Evolutionary conservation across 2,888 invertebrate species (phyloP).

Genomic region (Flabesymbios commensalis): DNA sequence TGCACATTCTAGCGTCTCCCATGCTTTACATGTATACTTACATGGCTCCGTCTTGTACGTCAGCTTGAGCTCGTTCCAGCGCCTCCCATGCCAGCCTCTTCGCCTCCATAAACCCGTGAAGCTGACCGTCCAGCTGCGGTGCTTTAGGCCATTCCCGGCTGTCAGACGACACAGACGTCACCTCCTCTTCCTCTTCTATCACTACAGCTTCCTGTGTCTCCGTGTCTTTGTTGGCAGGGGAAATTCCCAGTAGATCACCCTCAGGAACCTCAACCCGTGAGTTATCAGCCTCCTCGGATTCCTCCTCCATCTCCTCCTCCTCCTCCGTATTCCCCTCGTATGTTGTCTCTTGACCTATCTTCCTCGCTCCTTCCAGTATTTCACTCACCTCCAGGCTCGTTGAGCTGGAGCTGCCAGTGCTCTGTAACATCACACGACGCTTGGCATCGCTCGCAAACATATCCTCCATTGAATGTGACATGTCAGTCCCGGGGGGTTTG

Average conservation of each 20-base stretch:
- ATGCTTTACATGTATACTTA: neutral
- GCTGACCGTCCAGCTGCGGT: conserved; percentile 19
- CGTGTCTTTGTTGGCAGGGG: conserved; percentile 18
- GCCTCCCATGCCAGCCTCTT: conserved; percentile 34
- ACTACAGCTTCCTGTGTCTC: conserved; percentile 26
- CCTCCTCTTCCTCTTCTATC: conserved; percentile 30
- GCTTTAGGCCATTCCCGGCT: conserved; percentile 49
- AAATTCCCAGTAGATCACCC: conserved; percentile 5
- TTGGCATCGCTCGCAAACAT: no score
- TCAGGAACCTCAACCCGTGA: conserved; percentile 1
- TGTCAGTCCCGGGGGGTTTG: neutral
- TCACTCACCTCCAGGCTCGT: conserved; percentile 86
- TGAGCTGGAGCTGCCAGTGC: conserved; percentile 72
- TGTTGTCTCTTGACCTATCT: neutral
- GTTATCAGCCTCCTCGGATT: neutral
- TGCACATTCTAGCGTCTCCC: neutral
- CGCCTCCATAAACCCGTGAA: conserved; percentile 28
- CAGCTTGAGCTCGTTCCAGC: conserved; percentile 20
- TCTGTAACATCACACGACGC: conserved; percentile 3
- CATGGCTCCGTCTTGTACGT: no score
- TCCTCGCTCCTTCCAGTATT: conserved; percentile 67
- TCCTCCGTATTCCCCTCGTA: neutral
- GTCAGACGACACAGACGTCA: no score
- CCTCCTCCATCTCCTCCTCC: neutral
- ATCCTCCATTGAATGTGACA: no score